Evolutionary conservation across 2,888 invertebrate genomes (phyloP).

Genomic region (Tetragonisca angustula): DNA sequence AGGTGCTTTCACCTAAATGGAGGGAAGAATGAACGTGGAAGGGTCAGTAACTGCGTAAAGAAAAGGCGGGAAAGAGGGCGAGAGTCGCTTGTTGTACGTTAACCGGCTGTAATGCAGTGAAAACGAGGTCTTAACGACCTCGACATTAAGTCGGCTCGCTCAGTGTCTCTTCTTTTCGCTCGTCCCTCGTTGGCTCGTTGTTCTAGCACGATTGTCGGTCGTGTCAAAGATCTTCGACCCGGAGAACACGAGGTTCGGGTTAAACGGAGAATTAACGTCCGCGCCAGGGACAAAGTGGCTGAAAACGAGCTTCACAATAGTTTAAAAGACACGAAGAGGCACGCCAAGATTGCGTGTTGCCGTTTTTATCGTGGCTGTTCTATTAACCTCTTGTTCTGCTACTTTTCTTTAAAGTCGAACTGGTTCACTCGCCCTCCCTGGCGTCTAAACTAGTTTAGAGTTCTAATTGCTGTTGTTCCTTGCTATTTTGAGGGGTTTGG

Average conservation of each 20-base stretch:
- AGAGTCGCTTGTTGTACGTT: slow-evolving; percentile 11
- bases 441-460: no score
- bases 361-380: neutral
- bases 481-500: no score
- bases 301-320: slow-evolving; percentile 40
- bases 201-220: slow-evolving; percentile 39
- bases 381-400: slow-evolving; percentile 3
- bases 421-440: neutral
- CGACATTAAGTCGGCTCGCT: slow-evolving; percentile 47
- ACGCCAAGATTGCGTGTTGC: slow-evolving; percentile 45
- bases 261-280: slow-evolving; percentile 60
- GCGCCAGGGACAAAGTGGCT: slow-evolving; percentile 32
- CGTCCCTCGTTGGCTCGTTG: neutral
- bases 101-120: slow-evolving; percentile 36
- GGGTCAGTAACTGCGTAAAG: slow-evolving; percentile 37
- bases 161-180: slow-evolving; percentile 6
- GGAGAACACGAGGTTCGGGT: slow-evolving; percentile 43
- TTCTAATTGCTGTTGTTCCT: no score
- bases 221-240: slow-evolving; percentile 61
- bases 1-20: slow-evolving; percentile 22
- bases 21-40: slow-evolving; percentile 11
- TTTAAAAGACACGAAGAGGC: slow-evolving; percentile 15
- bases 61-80: slow-evolving; percentile 18
- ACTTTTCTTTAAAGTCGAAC: neutral
- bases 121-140: slow-evolving; percentile 62